Evolutionary conservation across 2,113 vertebrate species (phyloP), one percentile per base, ranked within the genome.

Genomic region (Illadopsis cleaveri): DNA sequence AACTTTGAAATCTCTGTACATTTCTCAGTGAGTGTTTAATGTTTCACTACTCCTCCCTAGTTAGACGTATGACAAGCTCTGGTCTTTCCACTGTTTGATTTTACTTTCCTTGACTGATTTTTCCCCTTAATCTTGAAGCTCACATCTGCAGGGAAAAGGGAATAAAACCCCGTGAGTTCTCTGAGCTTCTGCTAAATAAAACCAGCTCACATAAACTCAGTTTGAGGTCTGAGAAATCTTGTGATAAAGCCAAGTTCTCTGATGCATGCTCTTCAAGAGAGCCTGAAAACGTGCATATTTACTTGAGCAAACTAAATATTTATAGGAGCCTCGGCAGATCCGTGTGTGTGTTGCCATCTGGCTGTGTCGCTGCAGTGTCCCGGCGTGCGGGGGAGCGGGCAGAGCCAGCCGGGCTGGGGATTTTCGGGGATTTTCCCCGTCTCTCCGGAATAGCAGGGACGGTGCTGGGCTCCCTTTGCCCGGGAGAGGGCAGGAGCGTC

Each of bases 401-500:
- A 24, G 11, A 33, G 28, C 22, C 33, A 15, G 21, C 12, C 21
- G 3, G 33, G 25, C 38, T 6, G 37, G 22, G 25, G 2, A 0
- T 25, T 35, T 35, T 18, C 12, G 15, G 44, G 44, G 33, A 11
- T 77, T 51, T 27, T 20, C 20, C 33, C 20, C 14, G 5, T 2
- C 4, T 10, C 8, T 23, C 6, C 25, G 0, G 0, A 19, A 2
- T 0, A 14, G 60, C 25, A 30, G 11, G 5, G 37, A 0, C 2
- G 5, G 30, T 35, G 54, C 4, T 2, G 15, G 27, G 57, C 21
- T 53, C 11, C 3, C 27, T 33, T 0, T 15, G n/a, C 54, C 57
- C 69, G 5, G 23, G 23, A 33, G 82, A 64, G 58, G 69, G 69
- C 82, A 38, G 58, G 58, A 54, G 23, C 2, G 48, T 3, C 7